Conservation (phyloP, 2,797 vertebrate genomes). For the Chiloscyllium punctatum region DNA sequence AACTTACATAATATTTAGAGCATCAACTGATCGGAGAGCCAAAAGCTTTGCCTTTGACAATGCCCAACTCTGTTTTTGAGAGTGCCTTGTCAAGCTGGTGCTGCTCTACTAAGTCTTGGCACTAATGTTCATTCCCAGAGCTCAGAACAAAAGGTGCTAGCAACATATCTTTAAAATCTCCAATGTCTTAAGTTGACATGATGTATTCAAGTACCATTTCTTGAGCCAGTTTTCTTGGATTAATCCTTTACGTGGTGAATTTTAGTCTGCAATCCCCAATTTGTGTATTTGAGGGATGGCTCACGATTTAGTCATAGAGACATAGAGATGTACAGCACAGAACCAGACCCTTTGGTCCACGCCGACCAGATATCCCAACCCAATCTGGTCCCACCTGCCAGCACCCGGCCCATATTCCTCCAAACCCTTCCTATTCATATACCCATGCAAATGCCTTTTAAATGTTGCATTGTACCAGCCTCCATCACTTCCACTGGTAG, state of each 20-base stretch:
- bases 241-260: background rate
- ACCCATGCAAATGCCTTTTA: too few relatives aligned
- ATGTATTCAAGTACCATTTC: background rate
- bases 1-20: too few relatives aligned
- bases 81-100: background rate
- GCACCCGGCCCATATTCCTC: too few relatives aligned
- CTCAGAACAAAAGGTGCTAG: background rate
- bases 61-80: background rate
- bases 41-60: background rate
- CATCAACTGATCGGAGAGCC: background rate
- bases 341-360: too few relatives aligned
- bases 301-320: background rate
- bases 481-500: too few relatives aligned
- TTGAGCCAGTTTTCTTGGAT: background rate
- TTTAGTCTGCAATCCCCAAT: background rate
- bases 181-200: background rate
- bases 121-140: background rate
- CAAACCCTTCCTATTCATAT: too few relatives aligned
- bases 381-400: too few relatives aligned
- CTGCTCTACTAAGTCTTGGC: background rate
- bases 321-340: too few relatives aligned
- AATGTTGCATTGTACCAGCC: too few relatives aligned
- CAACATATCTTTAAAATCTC: background rate
- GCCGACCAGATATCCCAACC: too few relatives aligned
- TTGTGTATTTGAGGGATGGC: background rate